Percentiles rank a stretch among this genome's conserved stretches.
Evolutionary conservation across 2,113 vertebrate species (phyloP).

Genomic region (Sinocyclocheilus rhinocerous): DNA sequence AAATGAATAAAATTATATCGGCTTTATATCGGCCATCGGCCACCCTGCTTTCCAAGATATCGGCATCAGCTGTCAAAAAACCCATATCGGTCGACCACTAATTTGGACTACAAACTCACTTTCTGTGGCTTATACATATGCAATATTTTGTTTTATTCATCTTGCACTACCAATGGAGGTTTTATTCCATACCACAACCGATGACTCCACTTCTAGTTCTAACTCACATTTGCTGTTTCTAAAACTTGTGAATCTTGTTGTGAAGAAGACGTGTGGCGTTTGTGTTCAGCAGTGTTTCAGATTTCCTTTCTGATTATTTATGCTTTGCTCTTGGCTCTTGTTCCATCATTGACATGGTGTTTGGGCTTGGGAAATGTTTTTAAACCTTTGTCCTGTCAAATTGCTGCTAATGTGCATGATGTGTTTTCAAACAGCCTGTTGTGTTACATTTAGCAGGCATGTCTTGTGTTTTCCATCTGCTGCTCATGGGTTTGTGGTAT

Average conservation of each 20-base stretch:
- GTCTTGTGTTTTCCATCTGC: not conserved
- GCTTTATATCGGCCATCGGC: too few relatives aligned
- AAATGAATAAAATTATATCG: too few relatives aligned
- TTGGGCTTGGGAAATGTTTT: not conserved
- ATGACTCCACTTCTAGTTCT: not conserved
- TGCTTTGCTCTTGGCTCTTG: not conserved
- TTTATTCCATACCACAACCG: not conserved
- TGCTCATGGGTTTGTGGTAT: not conserved
- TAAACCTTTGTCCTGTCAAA: not conserved
- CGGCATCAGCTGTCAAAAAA: too few relatives aligned
- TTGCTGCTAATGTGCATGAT: conserved; percentile 20
- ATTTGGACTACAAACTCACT: not conserved
- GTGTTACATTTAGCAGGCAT: not conserved
- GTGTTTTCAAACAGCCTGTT: not conserved
- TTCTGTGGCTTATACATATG: not conserved
- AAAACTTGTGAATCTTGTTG: not conserved
- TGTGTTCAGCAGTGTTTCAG: conserved; percentile 3
- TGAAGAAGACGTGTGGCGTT: not conserved
- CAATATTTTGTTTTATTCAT: not conserved
- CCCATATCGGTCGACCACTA: too few relatives aligned
- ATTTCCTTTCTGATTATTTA: not conserved
- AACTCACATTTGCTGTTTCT: not conserved
- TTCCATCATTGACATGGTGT: not conserved
- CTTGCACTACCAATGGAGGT: not conserved
- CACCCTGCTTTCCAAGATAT: too few relatives aligned